Conservation (phyloP, 2,888 invertebrate species). For the Drosophila testacea region DNA sequence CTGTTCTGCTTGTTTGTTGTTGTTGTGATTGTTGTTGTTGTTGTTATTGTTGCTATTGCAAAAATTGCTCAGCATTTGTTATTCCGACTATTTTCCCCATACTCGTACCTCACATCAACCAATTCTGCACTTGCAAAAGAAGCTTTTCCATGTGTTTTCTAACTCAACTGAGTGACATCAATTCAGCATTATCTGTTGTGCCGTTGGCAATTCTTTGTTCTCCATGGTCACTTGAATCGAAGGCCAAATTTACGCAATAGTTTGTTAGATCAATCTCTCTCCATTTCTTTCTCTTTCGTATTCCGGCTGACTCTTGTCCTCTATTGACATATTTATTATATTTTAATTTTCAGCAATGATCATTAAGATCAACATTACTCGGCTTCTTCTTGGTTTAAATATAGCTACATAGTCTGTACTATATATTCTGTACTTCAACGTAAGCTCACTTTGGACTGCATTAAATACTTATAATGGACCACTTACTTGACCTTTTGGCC, state of each 20-base stretch:
- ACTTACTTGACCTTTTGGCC: neutral
- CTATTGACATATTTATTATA: neutral
- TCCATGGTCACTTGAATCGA: constrained; percentile 23
- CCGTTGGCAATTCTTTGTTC: constrained; percentile 7
- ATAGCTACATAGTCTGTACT: neutral
- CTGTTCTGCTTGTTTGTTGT: constrained; percentile 35
- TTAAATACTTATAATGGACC: neutral
- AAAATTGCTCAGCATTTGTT: constrained; percentile 54
- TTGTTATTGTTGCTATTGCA: constrained; percentile 41
- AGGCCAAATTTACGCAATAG: neutral
- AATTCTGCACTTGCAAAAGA: neutral
- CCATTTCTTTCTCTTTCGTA: no score
- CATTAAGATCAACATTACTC: no score
- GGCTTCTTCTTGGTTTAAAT: neutral
- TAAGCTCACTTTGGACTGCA: neutral
- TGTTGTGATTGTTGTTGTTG: constrained; percentile 9
- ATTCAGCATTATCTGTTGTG: constrained; percentile 19
- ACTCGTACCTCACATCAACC: neutral
- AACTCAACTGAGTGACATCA: constrained; percentile 19
- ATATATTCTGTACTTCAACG: no score
- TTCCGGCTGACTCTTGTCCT: neutral
- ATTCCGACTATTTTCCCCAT: constrained; percentile 17
- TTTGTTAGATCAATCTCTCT: no score
- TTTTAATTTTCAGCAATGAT: neutral
- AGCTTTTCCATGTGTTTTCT: constrained; percentile 9